These are phyloP conservation scores for Omphaloscelis lunosa DNA, from an alignment of 2,888 invertebrate species.

Conservation along the genomic window DNA sequence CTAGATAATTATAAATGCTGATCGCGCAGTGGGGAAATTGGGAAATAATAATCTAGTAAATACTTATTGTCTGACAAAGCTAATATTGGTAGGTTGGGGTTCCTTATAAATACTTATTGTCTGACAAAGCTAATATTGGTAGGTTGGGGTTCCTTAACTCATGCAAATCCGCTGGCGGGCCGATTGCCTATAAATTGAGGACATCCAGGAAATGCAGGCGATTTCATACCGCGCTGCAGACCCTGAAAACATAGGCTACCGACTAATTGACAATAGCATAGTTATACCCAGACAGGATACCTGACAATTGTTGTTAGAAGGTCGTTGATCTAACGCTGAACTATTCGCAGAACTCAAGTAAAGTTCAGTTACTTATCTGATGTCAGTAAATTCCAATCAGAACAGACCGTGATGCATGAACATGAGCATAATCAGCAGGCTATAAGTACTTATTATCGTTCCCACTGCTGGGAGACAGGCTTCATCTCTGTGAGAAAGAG, in stretches of 20 bases:
- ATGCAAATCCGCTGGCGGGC: neutral
- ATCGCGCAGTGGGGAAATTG: too few species aligned
- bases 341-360: neutral
- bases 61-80: too few species aligned
- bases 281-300: constrained; percentile 29
- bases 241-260: constrained; percentile 51
- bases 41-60: too few species aligned
- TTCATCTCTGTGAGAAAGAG: too few species aligned
- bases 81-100: too few species aligned
- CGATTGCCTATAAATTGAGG: constrained; percentile 43
- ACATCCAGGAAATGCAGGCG: constrained; percentile 63
- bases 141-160: too few species aligned
- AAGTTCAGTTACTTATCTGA: constrained; percentile 1
- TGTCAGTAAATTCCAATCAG: neutral
- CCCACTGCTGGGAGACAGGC: neutral
- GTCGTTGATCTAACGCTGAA: neutral
- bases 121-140: too few species aligned
- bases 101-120: too few species aligned
- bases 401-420: neutral
- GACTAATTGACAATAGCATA: constrained; percentile 46
- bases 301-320: constrained; percentile 6
- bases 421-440: neutral
- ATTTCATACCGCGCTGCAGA: constrained; percentile 21
- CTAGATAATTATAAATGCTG: too few species aligned
- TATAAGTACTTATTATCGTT: neutral